Percentiles rank a stretch among this genome's conserved stretches.
These are phyloP conservation scores for Rhamnusium bicolor DNA, from an alignment of 2,888 invertebrate genomes.

Conservation along the genomic window DNA sequence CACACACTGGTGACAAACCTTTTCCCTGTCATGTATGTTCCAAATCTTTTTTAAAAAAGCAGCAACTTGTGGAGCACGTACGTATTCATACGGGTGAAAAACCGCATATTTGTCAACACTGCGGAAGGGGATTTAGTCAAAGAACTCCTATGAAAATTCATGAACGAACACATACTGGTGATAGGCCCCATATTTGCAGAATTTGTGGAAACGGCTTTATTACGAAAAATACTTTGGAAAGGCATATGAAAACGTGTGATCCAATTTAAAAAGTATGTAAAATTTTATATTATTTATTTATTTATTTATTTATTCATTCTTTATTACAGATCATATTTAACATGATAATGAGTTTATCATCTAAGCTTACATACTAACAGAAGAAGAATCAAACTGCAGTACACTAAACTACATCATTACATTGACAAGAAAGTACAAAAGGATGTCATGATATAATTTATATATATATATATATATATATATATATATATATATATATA, in stretches of 20 bases:
- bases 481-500: too few relatives aligned
- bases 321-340: too few relatives aligned
- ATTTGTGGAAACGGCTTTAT: constrained; percentile 63
- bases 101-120: constrained; percentile 57
- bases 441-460: too few relatives aligned
- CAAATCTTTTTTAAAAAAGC: constrained; percentile 53
- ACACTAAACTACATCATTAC: too few relatives aligned
- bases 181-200: constrained; percentile 51
- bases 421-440: too few relatives aligned
- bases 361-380: too few relatives aligned
- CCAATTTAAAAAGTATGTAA: neutral
- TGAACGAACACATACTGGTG: constrained; percentile 56
- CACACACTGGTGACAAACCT: constrained; percentile 61
- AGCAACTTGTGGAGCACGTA: constrained; percentile 56
- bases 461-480: too few relatives aligned
- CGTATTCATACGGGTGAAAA: constrained; percentile 60
- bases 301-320: too few relatives aligned
- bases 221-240: constrained; percentile 65
- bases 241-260: constrained; percentile 64
- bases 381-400: too few relatives aligned
- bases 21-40: constrained; percentile 55
- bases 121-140: constrained; percentile 61
- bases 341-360: too few relatives aligned
- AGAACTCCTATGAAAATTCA: constrained; percentile 58
- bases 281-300: too few relatives aligned